phyloP scores from a whole-genome alignment of 2,888 invertebrate species.

The Eilema griseolum region DNA sequence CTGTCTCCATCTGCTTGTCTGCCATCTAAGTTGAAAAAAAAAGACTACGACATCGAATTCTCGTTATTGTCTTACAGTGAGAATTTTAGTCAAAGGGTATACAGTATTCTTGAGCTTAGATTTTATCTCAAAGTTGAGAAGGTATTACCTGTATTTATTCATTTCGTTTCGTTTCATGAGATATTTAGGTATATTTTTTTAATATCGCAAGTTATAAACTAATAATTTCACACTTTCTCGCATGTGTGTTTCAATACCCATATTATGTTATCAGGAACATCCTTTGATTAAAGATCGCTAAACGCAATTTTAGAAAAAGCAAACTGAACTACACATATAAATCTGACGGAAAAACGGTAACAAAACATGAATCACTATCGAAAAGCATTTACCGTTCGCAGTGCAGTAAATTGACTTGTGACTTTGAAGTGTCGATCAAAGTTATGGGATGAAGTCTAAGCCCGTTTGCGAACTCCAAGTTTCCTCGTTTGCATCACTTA shows the following conservation, averaged over 20 bases:
- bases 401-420: conserved; percentile 66
- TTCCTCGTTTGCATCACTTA: conserved; percentile 82
- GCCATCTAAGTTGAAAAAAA: too few species aligned
- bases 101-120: too few species aligned
- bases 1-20: too few species aligned
- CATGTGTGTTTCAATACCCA: not conserved
- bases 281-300: not conserved
- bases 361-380: not conserved
- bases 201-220: too few species aligned
- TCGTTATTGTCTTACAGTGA: too few species aligned
- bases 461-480: conserved; percentile 77
- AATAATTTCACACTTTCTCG: too few species aligned
- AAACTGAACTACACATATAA: not conserved
- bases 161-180: too few species aligned
- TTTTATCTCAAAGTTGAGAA: too few species aligned
- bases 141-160: too few species aligned
- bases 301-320: not conserved
- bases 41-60: too few species aligned
- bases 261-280: not conserved
- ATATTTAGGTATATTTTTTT: too few species aligned
- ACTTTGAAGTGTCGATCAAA: conserved; percentile 81
- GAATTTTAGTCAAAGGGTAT: too few species aligned
- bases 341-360: not conserved
- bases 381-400: conserved; percentile 53
- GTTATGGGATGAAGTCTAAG: conserved; percentile 75